Base-by-base conservation (phyloP, 2,888 invertebrate genomes). In the Chironomus tentans region DNA sequence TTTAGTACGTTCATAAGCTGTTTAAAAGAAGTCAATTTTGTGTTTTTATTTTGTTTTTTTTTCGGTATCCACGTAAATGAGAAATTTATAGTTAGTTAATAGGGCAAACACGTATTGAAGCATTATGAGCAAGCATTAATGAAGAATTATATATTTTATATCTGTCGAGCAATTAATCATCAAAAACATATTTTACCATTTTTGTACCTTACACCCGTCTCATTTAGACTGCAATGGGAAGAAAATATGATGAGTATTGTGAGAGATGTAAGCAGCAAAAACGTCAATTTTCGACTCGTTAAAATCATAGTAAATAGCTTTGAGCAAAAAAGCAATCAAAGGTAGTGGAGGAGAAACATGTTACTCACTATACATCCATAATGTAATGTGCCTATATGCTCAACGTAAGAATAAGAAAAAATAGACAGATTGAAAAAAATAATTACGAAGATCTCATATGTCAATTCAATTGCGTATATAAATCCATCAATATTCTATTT, bases 271-370 rank as follows among this genome's bases (percentile, higher is more conserved):
- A 68, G 46, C 28, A 68, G 46, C 15, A 68, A 68, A 65, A 46
- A 68, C 68, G 68, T 68, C 68, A 68, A 68, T 68, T 68, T 68
- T 68, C 38, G 18, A 46, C 68, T 68, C 68, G 68, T 68, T 68
- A 68, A 68, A 68, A 68, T 15, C 21, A 22, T 68, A 46, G 68
- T 68, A 68, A 68, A 68, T 68, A 46, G 68, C 68, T 68, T 68
- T n/a, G 12, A 68, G 68, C 15, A 13, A 68, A 68, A n/a, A 46
- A 68, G 28, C 38, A 68, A 68, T 68, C 38, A 68, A 46, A 13
- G 65, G 21, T 2, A 38, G 38, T 38, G 38, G 38, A 38, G 38
- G 38, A 38, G 38, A 38, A 38, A 38, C 38, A 38, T 38, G 38
- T 38, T 38, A 7, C 10, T 38, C 7, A 38, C 38, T 38, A 10